Percentiles rank a stretch among this genome's conserved stretches.
These are phyloP conservation scores for Sebastes kiyomatsui DNA, from an alignment of 2,797 vertebrate genomes.

Conservation along the genomic window DNA sequence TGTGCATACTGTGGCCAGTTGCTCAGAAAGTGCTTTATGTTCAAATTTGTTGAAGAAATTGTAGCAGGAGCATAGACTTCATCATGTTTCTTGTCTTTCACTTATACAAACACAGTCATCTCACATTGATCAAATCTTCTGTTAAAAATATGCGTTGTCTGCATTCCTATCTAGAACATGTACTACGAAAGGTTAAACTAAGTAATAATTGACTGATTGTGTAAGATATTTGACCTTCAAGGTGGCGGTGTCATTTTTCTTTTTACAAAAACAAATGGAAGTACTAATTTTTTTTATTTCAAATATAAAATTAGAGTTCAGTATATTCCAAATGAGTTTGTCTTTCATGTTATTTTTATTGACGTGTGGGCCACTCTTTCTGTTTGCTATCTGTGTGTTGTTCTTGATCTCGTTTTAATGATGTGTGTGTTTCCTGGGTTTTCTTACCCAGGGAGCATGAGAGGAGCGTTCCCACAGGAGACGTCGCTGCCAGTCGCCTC, in stretches of 20 bases:
- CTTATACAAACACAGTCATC: slow-evolving; percentile 5
- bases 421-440: slow-evolving; percentile 43
- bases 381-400: slow-evolving; percentile 22
- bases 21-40: background rate
- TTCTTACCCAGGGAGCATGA: slow-evolving; percentile 59
- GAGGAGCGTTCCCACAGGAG: slow-evolving; percentile 63
- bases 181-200: background rate
- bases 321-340: background rate
- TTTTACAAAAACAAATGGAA: background rate
- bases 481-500: slow-evolving; percentile 36
- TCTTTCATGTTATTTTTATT: background rate
- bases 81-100: slow-evolving; percentile 1
- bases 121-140: slow-evolving; percentile 7
- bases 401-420: slow-evolving; percentile 54
- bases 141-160: background rate
- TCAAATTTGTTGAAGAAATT: slow-evolving; percentile 4
- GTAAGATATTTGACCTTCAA: background rate
- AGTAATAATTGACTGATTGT: background rate
- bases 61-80: background rate
- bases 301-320: background rate
- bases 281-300: background rate
- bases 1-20: background rate
- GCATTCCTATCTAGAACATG: background rate
- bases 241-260: background rate
- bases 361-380: background rate